Conservation (phyloP, 2,113 vertebrate genomes). For the Anoura caudifer region DNA sequence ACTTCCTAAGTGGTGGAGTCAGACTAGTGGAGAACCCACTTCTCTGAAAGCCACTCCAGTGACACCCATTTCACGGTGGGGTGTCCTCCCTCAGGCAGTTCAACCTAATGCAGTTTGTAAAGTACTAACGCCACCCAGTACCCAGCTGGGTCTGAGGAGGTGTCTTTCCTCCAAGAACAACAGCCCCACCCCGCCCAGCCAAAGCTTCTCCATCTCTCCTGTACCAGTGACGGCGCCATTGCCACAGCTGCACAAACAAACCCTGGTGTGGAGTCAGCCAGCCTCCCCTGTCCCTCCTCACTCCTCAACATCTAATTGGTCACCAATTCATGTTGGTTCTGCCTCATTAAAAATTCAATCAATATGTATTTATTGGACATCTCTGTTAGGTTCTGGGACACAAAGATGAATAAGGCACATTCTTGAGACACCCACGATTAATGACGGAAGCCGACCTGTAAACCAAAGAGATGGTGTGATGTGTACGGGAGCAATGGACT, state of each 20-base stretch:
- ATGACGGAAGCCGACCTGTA: not conserved
- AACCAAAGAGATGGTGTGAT: not conserved
- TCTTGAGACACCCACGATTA: not conserved
- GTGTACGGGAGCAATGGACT: accelerated
- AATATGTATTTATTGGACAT: not conserved
- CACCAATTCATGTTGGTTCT: not conserved
- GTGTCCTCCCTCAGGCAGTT: not conserved
- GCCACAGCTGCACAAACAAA: not conserved
- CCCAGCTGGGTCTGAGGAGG: not conserved
- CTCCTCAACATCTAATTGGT: not conserved
- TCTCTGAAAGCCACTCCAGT: not conserved
- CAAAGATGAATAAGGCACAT: constrained; percentile 5
- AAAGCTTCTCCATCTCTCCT: not conserved
- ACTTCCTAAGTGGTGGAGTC: not conserved
- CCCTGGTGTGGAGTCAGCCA: not conserved
- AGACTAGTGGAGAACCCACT: not conserved
- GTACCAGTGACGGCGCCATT: not conserved
- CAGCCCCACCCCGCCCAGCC: not conserved
- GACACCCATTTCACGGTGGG: not conserved
- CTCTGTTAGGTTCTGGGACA: constrained; percentile 43
- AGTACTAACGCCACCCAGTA: not conserved
- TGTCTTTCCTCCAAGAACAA: not conserved
- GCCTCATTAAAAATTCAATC: constrained; percentile 39
- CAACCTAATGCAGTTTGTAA: not conserved
- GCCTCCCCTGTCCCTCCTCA: not conserved